Conservation (phyloP, 1,140 invertebrate species). For the Drosophila chauvacae region DNA sequence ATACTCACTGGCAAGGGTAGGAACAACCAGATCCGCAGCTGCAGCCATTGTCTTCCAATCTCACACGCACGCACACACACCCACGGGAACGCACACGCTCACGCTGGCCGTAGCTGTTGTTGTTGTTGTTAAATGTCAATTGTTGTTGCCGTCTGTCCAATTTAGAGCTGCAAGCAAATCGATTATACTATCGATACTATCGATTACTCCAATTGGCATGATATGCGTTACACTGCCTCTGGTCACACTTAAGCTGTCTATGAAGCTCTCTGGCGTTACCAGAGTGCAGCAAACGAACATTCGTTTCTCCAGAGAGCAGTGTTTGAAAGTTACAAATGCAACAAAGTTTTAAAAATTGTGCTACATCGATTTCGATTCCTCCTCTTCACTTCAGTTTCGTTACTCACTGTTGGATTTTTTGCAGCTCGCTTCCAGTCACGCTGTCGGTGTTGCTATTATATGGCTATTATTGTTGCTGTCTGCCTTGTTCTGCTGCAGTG, state of each 20-base stretch:
- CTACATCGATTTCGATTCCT: background rate
- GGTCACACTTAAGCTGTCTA: background rate
- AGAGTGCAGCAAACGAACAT: background rate
- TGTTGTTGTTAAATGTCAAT: constrained; percentile 31
- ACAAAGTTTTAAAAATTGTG: background rate
- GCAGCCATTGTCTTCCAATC: constrained; percentile 84
- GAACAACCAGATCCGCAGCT: constrained; percentile 84
- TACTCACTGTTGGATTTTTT: background rate
- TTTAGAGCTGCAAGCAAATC: constrained; percentile 8
- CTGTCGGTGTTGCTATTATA: constrained; percentile 4
- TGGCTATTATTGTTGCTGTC: constrained; percentile 23
- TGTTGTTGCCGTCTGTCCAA: constrained; percentile 10
- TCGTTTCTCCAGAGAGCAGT: background rate
- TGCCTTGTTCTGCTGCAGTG: constrained; percentile 56
- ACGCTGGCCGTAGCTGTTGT: constrained; percentile 27
- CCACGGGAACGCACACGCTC: constrained; percentile 33
- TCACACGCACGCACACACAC: constrained; percentile 61
- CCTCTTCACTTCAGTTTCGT: background rate
- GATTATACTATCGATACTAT: constrained; percentile 5
- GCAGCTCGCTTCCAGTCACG: background rate
- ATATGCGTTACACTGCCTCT: too few species aligned
- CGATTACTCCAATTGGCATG: background rate
- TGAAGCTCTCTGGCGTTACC: background rate
- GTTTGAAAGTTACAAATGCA: too few species aligned
- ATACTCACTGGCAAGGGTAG: constrained; percentile 84